Conservation (phyloP, 1,140 invertebrate genomes). For the Vanessa atalanta region DNA sequence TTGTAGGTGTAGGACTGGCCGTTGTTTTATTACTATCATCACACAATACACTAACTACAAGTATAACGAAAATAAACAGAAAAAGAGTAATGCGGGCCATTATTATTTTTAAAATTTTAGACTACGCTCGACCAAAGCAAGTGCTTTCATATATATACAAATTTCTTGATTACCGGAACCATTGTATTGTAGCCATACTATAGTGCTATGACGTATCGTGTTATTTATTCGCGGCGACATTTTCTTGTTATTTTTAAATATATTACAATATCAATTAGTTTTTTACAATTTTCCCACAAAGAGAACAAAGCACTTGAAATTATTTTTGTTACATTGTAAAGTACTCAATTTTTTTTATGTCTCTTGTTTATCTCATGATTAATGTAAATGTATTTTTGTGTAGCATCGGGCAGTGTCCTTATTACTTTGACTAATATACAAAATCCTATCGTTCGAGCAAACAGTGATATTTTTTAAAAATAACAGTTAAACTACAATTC, state of each 20-base stretch:
- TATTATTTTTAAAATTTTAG: slow-evolving; percentile 13
- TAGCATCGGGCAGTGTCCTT: too few relatives aligned
- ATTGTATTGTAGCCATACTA: slow-evolving; percentile 29
- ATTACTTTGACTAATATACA: too few relatives aligned
- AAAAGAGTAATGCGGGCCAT: slow-evolving; percentile 41
- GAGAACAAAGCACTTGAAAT: too few relatives aligned
- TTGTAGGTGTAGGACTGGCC: slow-evolving; percentile 19
- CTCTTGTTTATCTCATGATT: too few relatives aligned
- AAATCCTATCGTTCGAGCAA: too few relatives aligned
- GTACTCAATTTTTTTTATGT: too few relatives aligned
- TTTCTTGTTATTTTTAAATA: not conserved
- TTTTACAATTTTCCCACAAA: not conserved
- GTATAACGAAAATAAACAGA: slow-evolving; percentile 29
- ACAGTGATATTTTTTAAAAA: too few relatives aligned
- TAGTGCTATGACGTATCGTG: slow-evolving; percentile 18
- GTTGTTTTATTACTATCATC: slow-evolving; percentile 23
- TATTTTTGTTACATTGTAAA: too few relatives aligned
- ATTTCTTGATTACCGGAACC: slow-evolving; percentile 45
- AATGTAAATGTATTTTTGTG: too few relatives aligned
- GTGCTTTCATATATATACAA: slow-evolving; percentile 49
- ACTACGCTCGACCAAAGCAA: slow-evolving; percentile 8
- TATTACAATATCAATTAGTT: not conserved
- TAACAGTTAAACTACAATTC: too few relatives aligned
- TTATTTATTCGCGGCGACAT: not conserved
- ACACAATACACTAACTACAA: slow-evolving; percentile 32